These are phyloP conservation scores for Paramormyrops hopkinsi DNA, from an alignment of 2,797 vertebrate species.

Conservation along the genomic window DNA sequence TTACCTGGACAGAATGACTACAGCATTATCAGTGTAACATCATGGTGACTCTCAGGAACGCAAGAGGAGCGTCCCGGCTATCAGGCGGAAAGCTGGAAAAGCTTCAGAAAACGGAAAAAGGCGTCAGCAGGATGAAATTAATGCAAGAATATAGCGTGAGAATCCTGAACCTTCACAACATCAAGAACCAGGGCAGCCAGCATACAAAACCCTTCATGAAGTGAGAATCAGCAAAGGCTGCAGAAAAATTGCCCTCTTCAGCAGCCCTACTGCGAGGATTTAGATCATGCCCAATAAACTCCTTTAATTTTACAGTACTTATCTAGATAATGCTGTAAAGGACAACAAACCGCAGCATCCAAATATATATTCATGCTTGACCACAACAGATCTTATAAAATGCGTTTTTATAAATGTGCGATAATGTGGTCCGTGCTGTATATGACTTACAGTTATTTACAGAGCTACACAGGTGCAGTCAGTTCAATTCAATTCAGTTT, in stretches of 20 bases:
- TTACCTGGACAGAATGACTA: background rate
- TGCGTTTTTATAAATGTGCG: background rate
- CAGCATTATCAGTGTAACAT: background rate
- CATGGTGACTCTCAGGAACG: background rate
- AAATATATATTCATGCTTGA: background rate
- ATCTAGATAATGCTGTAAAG: background rate
- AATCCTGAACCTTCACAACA: background rate
- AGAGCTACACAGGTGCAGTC: background rate
- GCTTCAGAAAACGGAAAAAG: background rate
- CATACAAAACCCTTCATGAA: background rate
- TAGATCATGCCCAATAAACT: background rate
- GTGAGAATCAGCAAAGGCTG: background rate
- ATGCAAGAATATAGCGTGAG: background rate
- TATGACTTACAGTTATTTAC: background rate
- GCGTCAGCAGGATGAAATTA: background rate
- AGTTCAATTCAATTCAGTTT: background rate
- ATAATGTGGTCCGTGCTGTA: background rate
- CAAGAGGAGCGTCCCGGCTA: background rate
- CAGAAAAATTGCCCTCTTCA: background rate
- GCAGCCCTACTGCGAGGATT: background rate
- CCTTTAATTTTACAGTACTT: background rate
- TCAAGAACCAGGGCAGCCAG: background rate
- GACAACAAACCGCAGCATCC: background rate
- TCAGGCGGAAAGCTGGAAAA: background rate
- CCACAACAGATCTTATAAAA: background rate